Evolutionary conservation across 2,113 vertebrate species (phyloP).

Genomic region (Spea multiplicata): DNA sequence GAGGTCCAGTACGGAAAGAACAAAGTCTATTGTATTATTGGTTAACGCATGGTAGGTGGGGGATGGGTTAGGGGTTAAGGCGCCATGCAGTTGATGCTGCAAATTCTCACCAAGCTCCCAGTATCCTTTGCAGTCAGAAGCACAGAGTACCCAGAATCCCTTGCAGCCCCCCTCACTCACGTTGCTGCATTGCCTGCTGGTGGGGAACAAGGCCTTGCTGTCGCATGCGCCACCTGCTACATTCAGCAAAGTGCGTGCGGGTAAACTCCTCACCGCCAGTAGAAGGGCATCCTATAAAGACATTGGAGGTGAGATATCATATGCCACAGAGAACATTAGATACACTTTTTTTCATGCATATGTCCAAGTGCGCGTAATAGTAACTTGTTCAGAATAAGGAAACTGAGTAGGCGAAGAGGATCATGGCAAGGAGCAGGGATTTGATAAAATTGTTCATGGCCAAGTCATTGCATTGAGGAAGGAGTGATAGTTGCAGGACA

Average conservation of each 20-base stretch:
- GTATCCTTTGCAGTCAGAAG: slow-evolving; percentile 40
- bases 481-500: too few relatives aligned
- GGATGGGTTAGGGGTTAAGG: neutral
- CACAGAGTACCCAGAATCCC: slow-evolving; percentile 37
- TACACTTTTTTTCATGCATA: too few relatives aligned
- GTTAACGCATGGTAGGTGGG: neutral
- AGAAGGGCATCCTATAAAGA: slow-evolving; percentile 81
- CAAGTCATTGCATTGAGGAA: too few relatives aligned
- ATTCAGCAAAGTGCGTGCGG: slow-evolving; percentile 80
- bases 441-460: too few relatives aligned
- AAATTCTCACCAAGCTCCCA: slow-evolving; percentile 38
- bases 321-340: too few relatives aligned
- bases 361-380: too few relatives aligned
- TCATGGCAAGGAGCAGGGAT: too few relatives aligned
- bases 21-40: neutral
- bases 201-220: slow-evolving; percentile 76
- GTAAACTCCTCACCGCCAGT: slow-evolving; percentile 89
- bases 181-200: slow-evolving; percentile 83
- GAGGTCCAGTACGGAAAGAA: neutral
- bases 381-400: too few relatives aligned
- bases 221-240: slow-evolving; percentile 71
- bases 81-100: slow-evolving; percentile 17
- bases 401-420: too few relatives aligned
- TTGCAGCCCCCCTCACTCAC: slow-evolving; percentile 63
- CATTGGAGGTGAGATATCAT: slow-evolving; percentile 22